phyloP scores from a whole-genome alignment of 2,113 vertebrate species.

The human region GRCh38 chr17:48878001-48878500 shows the following conservation, averaged over 20 bases:
- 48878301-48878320: background rate
- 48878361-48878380: background rate
- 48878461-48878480: background rate
- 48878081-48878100: background rate
- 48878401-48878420: background rate
- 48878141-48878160: background rate
- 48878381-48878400: background rate
- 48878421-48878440: background rate
- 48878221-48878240: background rate
- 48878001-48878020: too few species aligned
- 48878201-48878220: background rate
- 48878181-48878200: background rate
- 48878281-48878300: background rate
- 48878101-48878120: background rate
- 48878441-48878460: background rate
- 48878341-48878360: background rate
- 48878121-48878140: background rate
- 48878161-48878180: background rate
- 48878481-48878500: too few species aligned
- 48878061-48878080: background rate
- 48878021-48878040: too few species aligned
- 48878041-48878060: too few species aligned
- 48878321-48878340: background rate
- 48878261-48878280: background rate
- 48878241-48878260: too few species aligned